These are phyloP conservation scores for Hirtodrosophila confusa DNA, from an alignment of 2,888 invertebrate genomes.

Conservation along the genomic window DNA sequence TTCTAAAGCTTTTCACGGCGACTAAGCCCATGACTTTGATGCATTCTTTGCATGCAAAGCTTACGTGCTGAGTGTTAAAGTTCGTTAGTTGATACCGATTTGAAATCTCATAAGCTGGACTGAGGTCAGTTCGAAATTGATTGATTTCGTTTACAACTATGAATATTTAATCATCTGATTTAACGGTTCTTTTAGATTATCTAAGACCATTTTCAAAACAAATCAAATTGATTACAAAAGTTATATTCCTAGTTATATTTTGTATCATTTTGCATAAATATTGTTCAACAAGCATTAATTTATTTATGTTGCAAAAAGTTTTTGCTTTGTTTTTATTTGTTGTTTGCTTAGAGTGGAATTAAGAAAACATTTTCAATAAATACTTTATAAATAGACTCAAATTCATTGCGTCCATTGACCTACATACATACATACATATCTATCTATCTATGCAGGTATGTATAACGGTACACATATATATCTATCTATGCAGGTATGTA, in stretches of 20 bases:
- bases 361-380: constrained; percentile 31
- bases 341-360: constrained; percentile 9
- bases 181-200: not conserved
- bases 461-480: not conserved
- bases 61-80: constrained; percentile 34
- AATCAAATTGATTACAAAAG: not conserved
- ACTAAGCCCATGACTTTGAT: constrained; percentile 11
- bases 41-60: constrained; percentile 43
- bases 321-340: constrained; percentile 23
- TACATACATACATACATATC: constrained; percentile 30
- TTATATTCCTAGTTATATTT: not conserved
- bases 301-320: not conserved
- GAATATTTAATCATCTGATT: too few relatives aligned
- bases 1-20: constrained; percentile 36
- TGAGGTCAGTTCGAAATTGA: too few relatives aligned
- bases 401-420: constrained; percentile 49
- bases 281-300: not conserved
- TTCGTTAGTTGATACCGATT: constrained; percentile 33
- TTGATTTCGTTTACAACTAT: not conserved
- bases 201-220: constrained; percentile 1
- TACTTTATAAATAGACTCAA: constrained; percentile 34
- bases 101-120: constrained; percentile 10
- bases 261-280: constrained; percentile 1
- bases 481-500: not conserved
- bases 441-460: constrained; percentile 6